Percentiles rank a stretch among this genome's conserved stretches.
phyloP scores from a whole-genome alignment of 2,888 invertebrate species.

The Rugalucina vietnamica region DNA sequence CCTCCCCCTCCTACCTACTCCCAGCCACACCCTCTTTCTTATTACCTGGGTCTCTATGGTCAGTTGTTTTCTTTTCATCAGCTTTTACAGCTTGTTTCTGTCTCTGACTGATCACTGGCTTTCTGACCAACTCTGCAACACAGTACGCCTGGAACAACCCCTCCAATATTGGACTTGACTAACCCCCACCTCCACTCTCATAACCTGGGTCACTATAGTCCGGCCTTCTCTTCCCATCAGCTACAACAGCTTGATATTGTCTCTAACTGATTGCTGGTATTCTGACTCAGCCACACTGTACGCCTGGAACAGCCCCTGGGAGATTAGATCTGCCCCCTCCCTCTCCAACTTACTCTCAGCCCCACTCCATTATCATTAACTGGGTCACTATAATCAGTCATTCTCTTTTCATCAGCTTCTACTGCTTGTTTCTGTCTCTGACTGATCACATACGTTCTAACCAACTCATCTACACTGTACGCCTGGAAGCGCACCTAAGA shows the following conservation, averaged over 20 bases:
- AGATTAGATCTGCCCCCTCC: constrained; percentile 51
- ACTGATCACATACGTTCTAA: constrained; percentile 75
- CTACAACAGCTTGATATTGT: constrained; percentile 73
- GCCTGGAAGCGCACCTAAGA: constrained; percentile 79
- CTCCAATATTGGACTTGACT: constrained; percentile 72
- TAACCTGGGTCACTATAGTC: constrained; percentile 71
- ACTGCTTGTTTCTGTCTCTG: constrained; percentile 75
- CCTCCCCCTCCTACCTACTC: not conserved
- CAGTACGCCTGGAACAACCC: constrained; percentile 78
- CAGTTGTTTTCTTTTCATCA: not conserved
- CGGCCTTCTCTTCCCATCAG: constrained; percentile 51
- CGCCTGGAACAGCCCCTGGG: constrained; percentile 79
- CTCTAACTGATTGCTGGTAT: constrained; percentile 74
- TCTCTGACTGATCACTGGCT: constrained; percentile 74
- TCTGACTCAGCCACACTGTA: constrained; percentile 78
- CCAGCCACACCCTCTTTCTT: too few species aligned
- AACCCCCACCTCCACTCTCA: constrained; percentile 54
- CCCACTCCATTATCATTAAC: not conserved
- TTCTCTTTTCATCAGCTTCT: constrained; percentile 57
- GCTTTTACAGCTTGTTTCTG: constrained; percentile 72
- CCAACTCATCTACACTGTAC: constrained; percentile 75
- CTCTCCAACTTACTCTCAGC: not conserved
- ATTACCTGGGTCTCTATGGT: too few species aligned
- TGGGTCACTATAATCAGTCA: constrained; percentile 63
- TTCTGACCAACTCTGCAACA: constrained; percentile 77